Percentiles rank a stretch among this genome's conserved stretches.
Evolutionary conservation across 2,888 invertebrate genomes (phyloP).

Genomic region (Melitaea athalia): DNA sequence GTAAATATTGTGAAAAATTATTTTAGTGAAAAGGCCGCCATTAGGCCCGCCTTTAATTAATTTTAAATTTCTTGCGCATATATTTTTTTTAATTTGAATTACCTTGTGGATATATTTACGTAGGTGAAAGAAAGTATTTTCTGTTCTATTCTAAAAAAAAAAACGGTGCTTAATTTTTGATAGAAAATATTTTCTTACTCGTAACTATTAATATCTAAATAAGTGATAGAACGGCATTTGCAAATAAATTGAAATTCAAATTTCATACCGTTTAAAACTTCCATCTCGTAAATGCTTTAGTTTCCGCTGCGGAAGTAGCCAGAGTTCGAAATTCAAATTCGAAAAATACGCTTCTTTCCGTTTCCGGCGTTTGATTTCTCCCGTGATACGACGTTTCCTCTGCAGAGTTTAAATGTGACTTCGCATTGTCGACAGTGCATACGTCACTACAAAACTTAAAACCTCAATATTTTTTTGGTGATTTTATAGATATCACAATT

Average conservation of each 20-base stretch:
- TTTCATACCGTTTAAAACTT: conserved; percentile 61
- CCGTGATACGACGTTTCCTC: conserved; percentile 78
- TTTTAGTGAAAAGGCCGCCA: too few species aligned
- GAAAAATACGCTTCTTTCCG: conserved; percentile 81
- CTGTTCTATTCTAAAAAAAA: too few species aligned
- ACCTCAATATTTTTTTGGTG: background rate
- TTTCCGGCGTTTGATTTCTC: conserved; percentile 81
- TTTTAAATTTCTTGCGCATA: too few species aligned
- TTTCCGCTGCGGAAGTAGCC: conserved; percentile 74
- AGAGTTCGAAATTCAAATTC: conserved; percentile 81
- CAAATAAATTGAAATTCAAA: conserved; percentile 36
- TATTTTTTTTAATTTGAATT: too few species aligned
- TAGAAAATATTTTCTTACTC: too few species aligned
- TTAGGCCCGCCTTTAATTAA: too few species aligned
- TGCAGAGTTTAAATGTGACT: conserved; percentile 56
- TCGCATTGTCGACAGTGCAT: conserved; percentile 45
- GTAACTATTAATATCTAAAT: background rate
- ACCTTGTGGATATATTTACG: too few species aligned
- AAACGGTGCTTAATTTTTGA: too few species aligned
- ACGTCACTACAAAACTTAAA: conserved; percentile 24
- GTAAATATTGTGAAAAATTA: too few species aligned
- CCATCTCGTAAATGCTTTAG: conserved; percentile 68
- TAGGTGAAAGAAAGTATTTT: too few species aligned
- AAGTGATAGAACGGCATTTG: conserved; percentile 15
- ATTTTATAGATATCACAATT: too few species aligned